Evolutionary conservation across 2,888 invertebrate species (phyloP).

Genomic region (Thymelicus sylvestris): DNA sequence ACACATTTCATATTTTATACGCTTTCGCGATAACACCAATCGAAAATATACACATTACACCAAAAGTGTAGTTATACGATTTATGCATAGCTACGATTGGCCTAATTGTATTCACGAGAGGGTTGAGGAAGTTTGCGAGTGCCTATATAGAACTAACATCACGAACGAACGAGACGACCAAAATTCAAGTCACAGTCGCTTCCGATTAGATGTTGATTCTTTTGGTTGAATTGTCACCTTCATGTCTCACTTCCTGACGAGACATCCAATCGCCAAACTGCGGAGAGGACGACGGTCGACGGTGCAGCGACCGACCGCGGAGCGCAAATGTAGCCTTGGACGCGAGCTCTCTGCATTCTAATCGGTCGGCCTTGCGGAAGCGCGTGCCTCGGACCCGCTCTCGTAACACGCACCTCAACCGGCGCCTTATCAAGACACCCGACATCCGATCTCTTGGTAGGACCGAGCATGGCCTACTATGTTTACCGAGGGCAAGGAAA

Average conservation of each 20-base stretch:
- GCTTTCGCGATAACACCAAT: constrained; percentile 4
- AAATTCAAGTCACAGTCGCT: constrained; percentile 78
- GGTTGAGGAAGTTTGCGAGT: constrained; percentile 61
- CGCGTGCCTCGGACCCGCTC: constrained; percentile 72
- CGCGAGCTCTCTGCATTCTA: constrained; percentile 83
- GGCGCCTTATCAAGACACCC: constrained; percentile 63
- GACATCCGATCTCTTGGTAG: constrained; percentile 42
- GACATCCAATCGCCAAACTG: constrained; percentile 66
- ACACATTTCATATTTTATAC: constrained; percentile 13
- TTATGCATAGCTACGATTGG: constrained; percentile 28
- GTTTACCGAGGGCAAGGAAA: neutral
- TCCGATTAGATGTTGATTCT: constrained; percentile 68
- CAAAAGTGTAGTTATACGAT: neutral
- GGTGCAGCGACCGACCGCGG: constrained; percentile 81
- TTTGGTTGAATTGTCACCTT: constrained; percentile 74
- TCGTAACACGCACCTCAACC: constrained; percentile 64
- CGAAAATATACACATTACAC: neutral
- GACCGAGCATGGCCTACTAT: neutral
- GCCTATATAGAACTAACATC: constrained; percentile 45
- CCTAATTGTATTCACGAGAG: constrained; percentile 58
- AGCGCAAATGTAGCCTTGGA: constrained; percentile 76
- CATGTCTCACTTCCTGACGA: constrained; percentile 73
- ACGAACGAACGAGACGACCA: constrained; percentile 67
- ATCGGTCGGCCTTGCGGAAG: constrained; percentile 83
- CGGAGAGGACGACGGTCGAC: constrained; percentile 73